Percentiles rank a stretch among this genome's conserved stretches.
phyloP scores from a whole-genome alignment of 2,797 vertebrate species.

The Gadopsis marmoratus region DNA sequence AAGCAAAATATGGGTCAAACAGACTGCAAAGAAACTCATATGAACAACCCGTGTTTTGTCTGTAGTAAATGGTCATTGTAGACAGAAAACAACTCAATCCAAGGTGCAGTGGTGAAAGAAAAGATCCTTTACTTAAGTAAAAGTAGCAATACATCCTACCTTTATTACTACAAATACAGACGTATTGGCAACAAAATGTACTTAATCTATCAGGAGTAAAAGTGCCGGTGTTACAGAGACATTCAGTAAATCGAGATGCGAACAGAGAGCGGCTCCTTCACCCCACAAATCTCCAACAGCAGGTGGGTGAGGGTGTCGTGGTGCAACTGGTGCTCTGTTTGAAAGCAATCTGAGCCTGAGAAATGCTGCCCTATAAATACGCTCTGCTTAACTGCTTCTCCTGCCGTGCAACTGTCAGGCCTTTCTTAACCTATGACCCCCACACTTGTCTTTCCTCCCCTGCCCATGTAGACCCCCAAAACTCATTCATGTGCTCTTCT shows the following conservation, averaged over 20 bases:
- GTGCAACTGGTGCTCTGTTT: constrained; percentile 67
- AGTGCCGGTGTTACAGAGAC: not conserved
- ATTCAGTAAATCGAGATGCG: constrained; percentile 46
- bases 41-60: too few relatives aligned
- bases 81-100: too few relatives aligned
- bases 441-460: constrained; percentile 34
- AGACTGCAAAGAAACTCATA: too few relatives aligned
- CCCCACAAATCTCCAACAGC: constrained; percentile 76
- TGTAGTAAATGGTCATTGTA: too few relatives aligned
- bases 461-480: not conserved
- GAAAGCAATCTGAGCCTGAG: constrained; percentile 84
- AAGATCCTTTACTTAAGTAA: too few relatives aligned
- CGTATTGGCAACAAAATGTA: not conserved
- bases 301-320: constrained; percentile 79
- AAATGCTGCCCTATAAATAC: constrained; percentile 89
- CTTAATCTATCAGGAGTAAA: too few relatives aligned
- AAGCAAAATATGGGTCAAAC: not conserved
- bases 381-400: constrained; percentile 61
- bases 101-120: not conserved
- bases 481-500: constrained; percentile 64
- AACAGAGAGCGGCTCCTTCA: constrained; percentile 32
- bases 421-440: constrained; percentile 73
- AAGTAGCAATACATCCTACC: not conserved
- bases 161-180: too few relatives aligned
- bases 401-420: constrained; percentile 69